These are phyloP conservation scores for Cephalopachus bancanus DNA, from an alignment of 2,797 vertebrate species.

Conservation along the genomic window DNA sequence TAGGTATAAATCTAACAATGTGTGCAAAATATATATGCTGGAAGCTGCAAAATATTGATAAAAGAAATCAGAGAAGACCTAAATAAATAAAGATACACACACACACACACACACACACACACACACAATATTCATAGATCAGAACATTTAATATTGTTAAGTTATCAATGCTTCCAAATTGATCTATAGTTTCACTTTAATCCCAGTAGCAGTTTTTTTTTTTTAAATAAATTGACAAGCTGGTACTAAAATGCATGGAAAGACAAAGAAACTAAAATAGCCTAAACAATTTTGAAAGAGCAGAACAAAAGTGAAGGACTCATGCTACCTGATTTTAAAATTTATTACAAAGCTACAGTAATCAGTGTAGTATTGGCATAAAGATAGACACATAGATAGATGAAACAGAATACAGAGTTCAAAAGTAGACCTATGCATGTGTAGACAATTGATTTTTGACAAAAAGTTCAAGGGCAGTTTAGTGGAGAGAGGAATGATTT, in stretches of 20 bases:
- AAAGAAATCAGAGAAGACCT: background rate
- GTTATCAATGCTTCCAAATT: background rate
- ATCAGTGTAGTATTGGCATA: background rate
- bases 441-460: background rate
- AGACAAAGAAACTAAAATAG: background rate
- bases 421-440: background rate
- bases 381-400: background rate
- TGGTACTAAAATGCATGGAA: background rate
- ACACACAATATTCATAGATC: background rate
- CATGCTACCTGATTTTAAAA: background rate
- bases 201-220: background rate
- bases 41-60: background rate
- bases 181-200: background rate
- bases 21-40: background rate
- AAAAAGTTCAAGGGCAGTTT: background rate
- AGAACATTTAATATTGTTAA: conserved; percentile 22
- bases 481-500: background rate
- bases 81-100: background rate
- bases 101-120: too few species aligned
- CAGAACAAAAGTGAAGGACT: background rate
- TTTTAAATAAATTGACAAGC: background rate
- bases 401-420: background rate
- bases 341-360: background rate
- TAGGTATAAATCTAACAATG: conserved; percentile 9
- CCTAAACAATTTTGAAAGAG: background rate